Percentiles rank a stretch among this genome's conserved stretches.
Evolutionary conservation across 2,113 vertebrate species (phyloP).

Genomic region (Phalacrocorax pelagicus): DNA sequence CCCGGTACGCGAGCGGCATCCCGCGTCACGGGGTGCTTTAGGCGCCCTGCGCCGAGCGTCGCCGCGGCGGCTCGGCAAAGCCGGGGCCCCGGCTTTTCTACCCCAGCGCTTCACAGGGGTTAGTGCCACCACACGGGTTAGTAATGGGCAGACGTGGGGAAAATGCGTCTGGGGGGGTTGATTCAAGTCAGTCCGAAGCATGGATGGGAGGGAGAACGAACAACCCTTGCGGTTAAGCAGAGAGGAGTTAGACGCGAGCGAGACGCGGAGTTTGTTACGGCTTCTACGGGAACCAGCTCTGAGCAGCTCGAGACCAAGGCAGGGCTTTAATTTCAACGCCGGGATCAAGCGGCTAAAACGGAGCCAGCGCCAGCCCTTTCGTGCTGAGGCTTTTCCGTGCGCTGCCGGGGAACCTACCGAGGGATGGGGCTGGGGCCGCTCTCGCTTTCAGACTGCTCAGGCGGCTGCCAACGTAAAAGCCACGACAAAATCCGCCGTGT

Average conservation of each 20-base stretch:
- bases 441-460: background rate
- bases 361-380: background rate
- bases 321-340: background rate
- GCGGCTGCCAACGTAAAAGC: background rate
- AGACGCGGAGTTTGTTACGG: background rate
- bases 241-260: background rate
- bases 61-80: background rate
- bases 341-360: no score
- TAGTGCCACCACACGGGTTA: background rate
- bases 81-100: background rate
- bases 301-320: background rate
- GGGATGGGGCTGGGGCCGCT: background rate
- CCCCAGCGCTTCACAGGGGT: background rate
- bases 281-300: background rate
- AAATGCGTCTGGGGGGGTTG: background rate
- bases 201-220: background rate
- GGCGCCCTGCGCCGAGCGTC: background rate
- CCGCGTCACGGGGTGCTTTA: background rate
- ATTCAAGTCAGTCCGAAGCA: background rate
- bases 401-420: background rate
- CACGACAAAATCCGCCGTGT: background rate
- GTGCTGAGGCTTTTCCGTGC: accelerated
- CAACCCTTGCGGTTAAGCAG: background rate
- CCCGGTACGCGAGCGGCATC: background rate
- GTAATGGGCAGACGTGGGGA: background rate